A percentile compares a stretch with the other conserved stretches of the same genome.
Conservation (phyloP, 64 coral and sea anemone species). For the Anthopleura sola region DNA sequence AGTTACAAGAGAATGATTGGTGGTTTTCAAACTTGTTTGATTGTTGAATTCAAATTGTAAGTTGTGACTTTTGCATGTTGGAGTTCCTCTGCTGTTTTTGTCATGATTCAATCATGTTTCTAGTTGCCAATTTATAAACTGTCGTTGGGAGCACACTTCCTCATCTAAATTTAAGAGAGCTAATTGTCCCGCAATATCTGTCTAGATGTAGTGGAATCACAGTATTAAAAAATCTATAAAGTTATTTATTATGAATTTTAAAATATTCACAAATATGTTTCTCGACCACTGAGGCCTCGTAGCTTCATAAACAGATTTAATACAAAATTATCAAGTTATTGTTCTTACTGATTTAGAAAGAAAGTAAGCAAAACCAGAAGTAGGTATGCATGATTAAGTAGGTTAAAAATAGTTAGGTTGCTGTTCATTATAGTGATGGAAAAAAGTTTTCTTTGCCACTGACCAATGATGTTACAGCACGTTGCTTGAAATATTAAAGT, state of each 20-base stretch:
- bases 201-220: background rate
- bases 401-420: no score
- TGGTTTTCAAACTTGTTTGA: background rate
- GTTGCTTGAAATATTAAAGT: no score
- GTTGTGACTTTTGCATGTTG: background rate
- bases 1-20: background rate
- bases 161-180: background rate
- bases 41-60: background rate
- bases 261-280: background rate
- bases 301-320: background rate
- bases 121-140: background rate
- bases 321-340: background rate
- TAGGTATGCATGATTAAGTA: background rate
- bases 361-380: background rate
- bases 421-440: no score
- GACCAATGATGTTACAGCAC: no score
- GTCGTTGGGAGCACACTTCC: background rate
- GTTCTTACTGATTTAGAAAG: background rate
- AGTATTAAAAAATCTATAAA: background rate
- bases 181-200: background rate
- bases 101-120: background rate
- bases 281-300: background rate
- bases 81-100: background rate
- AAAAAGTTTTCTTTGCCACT: no score
- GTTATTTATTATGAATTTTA: constrained; percentile 11